A percentile compares a stretch with the other conserved stretches of the same genome.
Evolutionary conservation across 2,113 vertebrate genomes (phyloP).

Genomic region (Neolamprologus hecqui): DNA sequence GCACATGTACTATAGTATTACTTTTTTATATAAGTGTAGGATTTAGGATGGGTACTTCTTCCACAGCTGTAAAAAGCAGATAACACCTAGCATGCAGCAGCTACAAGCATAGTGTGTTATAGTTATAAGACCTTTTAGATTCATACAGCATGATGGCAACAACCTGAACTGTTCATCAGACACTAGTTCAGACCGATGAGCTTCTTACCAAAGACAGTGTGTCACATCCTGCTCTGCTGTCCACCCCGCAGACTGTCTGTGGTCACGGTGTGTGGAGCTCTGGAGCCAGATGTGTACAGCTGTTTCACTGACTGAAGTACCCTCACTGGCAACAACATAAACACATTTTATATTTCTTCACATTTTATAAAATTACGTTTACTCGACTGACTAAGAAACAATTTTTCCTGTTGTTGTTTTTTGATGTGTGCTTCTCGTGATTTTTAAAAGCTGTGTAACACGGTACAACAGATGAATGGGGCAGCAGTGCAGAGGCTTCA

Average conservation of each 20-base stretch:
- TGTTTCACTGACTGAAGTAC: neutral
- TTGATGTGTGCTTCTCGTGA: neutral
- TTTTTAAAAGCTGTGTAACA: neutral
- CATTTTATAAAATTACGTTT: neutral
- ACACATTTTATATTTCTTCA: neutral
- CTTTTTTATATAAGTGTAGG: neutral
- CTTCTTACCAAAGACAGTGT: neutral
- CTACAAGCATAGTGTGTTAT: neutral
- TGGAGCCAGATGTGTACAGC: neutral
- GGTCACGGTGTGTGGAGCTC: neutral
- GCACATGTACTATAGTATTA: accelerated
- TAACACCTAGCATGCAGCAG: neutral
- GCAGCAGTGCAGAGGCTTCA: neutral
- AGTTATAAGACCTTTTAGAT: neutral
- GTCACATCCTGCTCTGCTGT: neutral
- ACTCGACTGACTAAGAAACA: neutral
- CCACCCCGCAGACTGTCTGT: neutral
- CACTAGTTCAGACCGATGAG: neutral
- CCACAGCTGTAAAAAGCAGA: neutral
- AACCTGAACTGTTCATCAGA: neutral
- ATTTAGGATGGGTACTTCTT: neutral
- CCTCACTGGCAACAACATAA: neutral
- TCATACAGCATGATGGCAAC: neutral
- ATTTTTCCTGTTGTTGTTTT: neutral
- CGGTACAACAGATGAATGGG: accelerated